Conservation (phyloP, 2,888 invertebrate species). For the Carpatolechia fugitivella region DNA sequence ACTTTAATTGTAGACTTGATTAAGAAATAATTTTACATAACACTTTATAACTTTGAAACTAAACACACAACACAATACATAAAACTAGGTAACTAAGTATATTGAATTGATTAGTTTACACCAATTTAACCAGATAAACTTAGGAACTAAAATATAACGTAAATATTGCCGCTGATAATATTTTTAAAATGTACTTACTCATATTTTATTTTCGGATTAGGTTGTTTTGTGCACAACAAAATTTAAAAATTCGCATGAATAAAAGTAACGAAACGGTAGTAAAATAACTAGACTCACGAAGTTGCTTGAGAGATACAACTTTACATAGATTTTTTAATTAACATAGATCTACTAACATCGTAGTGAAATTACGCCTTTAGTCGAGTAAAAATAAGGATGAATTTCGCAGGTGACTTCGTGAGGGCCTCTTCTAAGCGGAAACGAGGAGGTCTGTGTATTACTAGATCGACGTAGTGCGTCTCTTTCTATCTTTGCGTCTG, state of each 20-base stretch:
- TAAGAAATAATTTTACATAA: no score
- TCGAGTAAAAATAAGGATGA: constrained; percentile 49
- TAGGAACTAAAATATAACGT: no score
- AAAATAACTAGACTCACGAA: constrained; percentile 63
- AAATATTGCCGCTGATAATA: no score
- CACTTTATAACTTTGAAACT: no score
- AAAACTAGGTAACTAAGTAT: no score
- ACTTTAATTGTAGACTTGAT: no score
- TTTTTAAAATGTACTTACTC: no score
- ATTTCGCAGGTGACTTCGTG: constrained; percentile 79
- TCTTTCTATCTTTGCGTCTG: constrained; percentile 68
- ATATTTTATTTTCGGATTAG: no score
- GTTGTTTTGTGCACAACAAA: not conserved
- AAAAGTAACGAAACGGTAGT: constrained; percentile 35
- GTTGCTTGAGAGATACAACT: constrained; percentile 60
- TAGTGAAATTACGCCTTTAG: constrained; percentile 32
- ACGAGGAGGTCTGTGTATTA: constrained; percentile 73
- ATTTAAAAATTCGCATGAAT: constrained; percentile 30
- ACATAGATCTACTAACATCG: constrained; percentile 51
- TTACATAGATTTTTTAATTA: constrained; percentile 39
- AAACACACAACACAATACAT: no score
- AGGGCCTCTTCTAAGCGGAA: constrained; percentile 67
- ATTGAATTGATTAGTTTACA: no score
- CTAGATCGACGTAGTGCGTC: constrained; percentile 75
- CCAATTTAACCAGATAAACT: no score